Percentiles rank a stretch among this genome's conserved stretches.
Conservation (phyloP, 35 echinoderm and acorn worm species). For the Heliocidaris tuberculata region DNA sequence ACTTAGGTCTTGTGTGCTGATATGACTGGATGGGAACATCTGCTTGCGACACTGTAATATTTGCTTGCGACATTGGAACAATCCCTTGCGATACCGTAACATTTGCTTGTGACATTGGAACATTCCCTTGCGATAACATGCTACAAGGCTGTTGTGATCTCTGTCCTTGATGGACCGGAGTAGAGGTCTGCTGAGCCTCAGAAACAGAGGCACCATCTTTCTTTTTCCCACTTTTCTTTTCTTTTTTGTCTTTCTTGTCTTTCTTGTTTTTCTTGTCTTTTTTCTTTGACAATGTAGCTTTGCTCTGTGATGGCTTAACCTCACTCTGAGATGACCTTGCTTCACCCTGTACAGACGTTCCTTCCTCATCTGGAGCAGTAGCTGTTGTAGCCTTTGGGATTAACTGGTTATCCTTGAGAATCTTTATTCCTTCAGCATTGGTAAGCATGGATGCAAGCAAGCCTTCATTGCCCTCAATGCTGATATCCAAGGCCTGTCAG, state of each 20-base stretch:
- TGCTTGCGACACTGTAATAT: background rate
- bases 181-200: background rate
- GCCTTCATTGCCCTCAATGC: background rate
- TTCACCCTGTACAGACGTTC: background rate
- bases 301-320: background rate
- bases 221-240: background rate
- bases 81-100: background rate
- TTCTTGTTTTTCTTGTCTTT: background rate
- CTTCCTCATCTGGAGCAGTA: background rate
- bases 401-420: background rate
- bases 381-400: background rate
- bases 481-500: conserved; percentile 5
- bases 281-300: background rate
- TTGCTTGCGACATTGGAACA: background rate
- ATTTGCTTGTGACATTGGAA: background rate
- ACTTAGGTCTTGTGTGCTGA: no score
- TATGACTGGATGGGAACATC: background rate
- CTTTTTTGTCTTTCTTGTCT: background rate
- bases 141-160: background rate
- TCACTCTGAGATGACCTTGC: background rate
- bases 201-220: background rate
- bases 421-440: background rate
- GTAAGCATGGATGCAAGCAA: conserved; percentile 10
- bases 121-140: background rate
- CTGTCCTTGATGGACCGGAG: background rate